Conservation (phyloP, 2,113 vertebrate genomes). For the Myiozetetes cayanensis region DNA sequence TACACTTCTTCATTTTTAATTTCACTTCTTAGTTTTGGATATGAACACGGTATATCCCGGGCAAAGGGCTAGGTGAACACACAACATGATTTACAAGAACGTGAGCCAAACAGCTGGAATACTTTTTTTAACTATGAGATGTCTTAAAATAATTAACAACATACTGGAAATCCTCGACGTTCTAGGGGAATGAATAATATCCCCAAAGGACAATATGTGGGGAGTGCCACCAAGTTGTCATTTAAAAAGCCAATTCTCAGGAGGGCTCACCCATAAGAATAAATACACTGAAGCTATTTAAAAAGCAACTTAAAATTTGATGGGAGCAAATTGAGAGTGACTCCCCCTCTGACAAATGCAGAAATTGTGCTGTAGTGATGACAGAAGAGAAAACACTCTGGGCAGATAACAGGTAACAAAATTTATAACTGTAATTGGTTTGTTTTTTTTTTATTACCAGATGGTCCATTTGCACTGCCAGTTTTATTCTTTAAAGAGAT, state of each 20-base stretch:
- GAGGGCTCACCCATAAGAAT: neutral
- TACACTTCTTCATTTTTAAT: neutral
- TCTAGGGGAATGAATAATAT: neutral
- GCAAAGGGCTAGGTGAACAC: neutral
- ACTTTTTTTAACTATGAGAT: neutral
- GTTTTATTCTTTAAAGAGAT: neutral
- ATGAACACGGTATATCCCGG: fast-evolving
- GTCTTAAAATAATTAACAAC: neutral
- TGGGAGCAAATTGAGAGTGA: neutral
- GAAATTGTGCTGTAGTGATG: neutral
- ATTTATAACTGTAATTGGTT: too few relatives aligned
- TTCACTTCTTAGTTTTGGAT: neutral
- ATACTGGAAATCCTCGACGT: neutral
- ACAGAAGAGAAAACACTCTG: neutral
- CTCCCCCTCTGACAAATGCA: neutral
- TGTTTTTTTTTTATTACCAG: neutral
- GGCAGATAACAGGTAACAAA: neutral
- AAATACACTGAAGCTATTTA: neutral
- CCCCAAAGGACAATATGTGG: fast-evolving
- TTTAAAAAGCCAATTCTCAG: neutral
- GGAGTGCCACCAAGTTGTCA: neutral
- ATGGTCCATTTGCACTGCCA: neutral
- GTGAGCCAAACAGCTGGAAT: neutral
- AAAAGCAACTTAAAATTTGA: neutral
- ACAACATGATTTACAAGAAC: fast-evolving